Percentiles rank a stretch among this genome's conserved stretches.
These are phyloP conservation scores for Melanogrammus aeglefinus DNA, from an alignment of 2,797 vertebrate species.

Conservation along the genomic window DNA sequence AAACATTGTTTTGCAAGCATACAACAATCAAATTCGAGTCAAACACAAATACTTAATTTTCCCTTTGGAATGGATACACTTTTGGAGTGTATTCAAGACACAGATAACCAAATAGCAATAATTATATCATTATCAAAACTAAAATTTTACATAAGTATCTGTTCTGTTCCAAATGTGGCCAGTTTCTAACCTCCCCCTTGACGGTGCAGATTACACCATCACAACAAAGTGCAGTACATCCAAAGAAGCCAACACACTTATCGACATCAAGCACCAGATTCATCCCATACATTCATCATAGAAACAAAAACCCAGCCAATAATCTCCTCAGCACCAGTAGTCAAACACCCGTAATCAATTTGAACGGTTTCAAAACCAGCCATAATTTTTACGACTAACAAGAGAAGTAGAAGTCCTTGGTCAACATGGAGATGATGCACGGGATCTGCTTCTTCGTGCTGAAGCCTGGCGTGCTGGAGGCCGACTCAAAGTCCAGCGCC, in stretches of 20 bases:
- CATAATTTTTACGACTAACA: slow-evolving; percentile 28
- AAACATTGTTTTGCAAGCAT: not conserved
- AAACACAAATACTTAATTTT: not conserved
- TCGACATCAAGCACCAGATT: not conserved
- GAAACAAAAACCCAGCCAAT: not conserved
- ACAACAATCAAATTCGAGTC: not conserved
- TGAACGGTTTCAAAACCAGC: not conserved
- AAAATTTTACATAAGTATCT: not conserved
- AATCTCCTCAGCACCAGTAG: not conserved
- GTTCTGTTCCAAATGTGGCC: not conserved
- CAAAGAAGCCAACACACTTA: not conserved
- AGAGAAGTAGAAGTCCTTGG: slow-evolving; percentile 88
- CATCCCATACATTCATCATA: not conserved
- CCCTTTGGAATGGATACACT: not conserved
- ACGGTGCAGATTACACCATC: not conserved
- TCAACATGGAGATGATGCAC: slow-evolving; percentile 89
- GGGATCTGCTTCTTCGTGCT: slow-evolving; percentile 88
- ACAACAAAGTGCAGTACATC: not conserved
- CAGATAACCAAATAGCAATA: not conserved
- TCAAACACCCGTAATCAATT: not conserved
- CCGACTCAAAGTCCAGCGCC: slow-evolving; percentile 80
- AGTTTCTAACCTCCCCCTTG: not conserved
- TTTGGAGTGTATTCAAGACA: not conserved
- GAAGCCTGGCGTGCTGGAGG: slow-evolving; percentile 62
- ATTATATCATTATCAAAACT: not conserved